phyloP scores from a whole-genome alignment of 2,113 vertebrate genomes.

The Aspidoscelis tigris region DNA sequence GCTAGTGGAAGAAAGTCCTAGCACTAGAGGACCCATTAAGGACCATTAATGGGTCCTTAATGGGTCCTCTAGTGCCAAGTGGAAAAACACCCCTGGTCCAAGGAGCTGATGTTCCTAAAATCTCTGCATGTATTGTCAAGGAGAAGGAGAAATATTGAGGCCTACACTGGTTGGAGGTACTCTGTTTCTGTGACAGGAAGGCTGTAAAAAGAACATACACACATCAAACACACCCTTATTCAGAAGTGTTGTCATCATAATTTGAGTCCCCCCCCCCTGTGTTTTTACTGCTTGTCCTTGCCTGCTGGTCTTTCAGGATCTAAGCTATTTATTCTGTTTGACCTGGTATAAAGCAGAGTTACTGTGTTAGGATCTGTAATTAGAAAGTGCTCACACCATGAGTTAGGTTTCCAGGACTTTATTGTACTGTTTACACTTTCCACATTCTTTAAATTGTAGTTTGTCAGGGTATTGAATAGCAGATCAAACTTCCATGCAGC shows the following conservation, averaged over 20 bases:
- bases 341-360: not conserved
- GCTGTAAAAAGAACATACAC: not conserved
- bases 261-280: not conserved
- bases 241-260: not conserved
- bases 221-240: not conserved
- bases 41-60: too few species aligned
- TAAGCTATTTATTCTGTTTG: not conserved
- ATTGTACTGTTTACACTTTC: not conserved
- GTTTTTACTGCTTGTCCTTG: not conserved
- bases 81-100: not conserved
- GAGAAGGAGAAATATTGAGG: not conserved
- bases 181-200: not conserved
- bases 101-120: not conserved
- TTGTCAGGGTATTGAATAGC: not conserved
- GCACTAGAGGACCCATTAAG: too few species aligned
- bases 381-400: not conserved
- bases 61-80: too few species aligned
- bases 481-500: not conserved
- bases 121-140: not conserved
- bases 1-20: too few species aligned
- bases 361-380: not conserved
- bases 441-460: not conserved
- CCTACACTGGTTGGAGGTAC: too few species aligned
- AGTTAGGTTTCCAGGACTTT: not conserved
- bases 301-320: not conserved